Base-by-base conservation (phyloP, 2,888 invertebrate genomes). In the Cenopis cana region DNA sequence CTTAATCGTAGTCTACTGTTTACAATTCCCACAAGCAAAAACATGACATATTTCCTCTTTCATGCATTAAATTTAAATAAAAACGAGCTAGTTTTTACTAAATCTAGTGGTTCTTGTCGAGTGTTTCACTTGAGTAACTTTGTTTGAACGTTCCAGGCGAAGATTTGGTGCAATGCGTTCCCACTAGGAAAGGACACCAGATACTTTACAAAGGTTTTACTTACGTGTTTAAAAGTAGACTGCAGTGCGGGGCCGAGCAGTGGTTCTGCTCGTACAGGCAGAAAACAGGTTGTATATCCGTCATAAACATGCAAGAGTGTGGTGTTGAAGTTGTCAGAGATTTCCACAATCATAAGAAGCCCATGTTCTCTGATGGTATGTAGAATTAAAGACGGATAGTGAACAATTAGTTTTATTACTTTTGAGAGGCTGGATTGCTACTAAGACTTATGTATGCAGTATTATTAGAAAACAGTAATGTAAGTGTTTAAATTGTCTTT, bases 231-330 rank as follows among this genome's bases (percentile, higher is more conserved):
- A 92, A 91, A 82, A 87, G 88, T 83, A 89, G 87, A 76, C 81
- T 93, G 72, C 92, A 89, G 77, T 93, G 90, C 79, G 93, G 92
- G 3, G 89, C 92, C 1, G 92, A 93, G 73, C 93, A 93, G 78
- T 92, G 93, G 92, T 88, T 88, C 67, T 93, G 93, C 70, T 91
- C 92, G 0, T 93, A 84, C 74, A 82, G 90, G 36, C 93, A 91
- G 78, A 92, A 90, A 83, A 93, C 93, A 79, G 93, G 93, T 79
- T 93, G 93, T 81, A 92, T 93, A 79, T 91, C 91, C 9, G 82
- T 89, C 64, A 93, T 93, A 75, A 93, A 93, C 76, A 92, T 93
- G 90, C 91, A 92, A 78, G 84, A 87, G 0, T 87, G 84, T 73
- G 91, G 93, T 33, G 90, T 93, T 14, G 89, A 93, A 78, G 91